These are phyloP conservation scores for Epizoanthus rinbou DNA, from an alignment of 92 coral and sea anemone genomes.

Conservation along the genomic window DNA sequence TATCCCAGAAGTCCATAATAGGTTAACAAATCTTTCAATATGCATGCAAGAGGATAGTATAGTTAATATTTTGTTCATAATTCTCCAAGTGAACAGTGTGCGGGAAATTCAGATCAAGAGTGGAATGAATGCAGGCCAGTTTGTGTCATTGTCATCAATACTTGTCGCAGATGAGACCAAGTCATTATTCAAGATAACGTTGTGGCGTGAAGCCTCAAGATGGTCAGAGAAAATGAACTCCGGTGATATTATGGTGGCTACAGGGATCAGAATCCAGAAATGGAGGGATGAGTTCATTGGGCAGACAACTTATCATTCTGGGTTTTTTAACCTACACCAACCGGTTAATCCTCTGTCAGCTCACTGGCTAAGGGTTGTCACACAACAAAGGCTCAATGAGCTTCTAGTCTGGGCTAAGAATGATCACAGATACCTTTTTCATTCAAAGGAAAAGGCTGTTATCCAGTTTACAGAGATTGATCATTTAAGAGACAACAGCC, in stretches of 20 bases:
- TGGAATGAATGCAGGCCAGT: constrained; percentile 74
- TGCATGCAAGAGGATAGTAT: constrained; percentile 54
- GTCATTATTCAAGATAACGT: constrained; percentile 76
- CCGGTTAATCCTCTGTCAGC: constrained; percentile 64
- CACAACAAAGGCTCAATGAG: constrained; percentile 64
- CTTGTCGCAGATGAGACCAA: constrained; percentile 84
- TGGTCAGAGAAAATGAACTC: constrained; percentile 75
- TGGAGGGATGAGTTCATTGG: constrained; percentile 89
- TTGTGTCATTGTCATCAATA: constrained; percentile 77
- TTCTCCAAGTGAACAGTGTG: constrained; percentile 85
- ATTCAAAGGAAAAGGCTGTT: constrained; percentile 19
- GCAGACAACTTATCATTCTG: constrained; percentile 68
- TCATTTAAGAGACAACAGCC: constrained; percentile 67
- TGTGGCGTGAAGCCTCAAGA: constrained; percentile 86
- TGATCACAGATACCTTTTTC: constrained; percentile 64
- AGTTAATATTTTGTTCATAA: constrained; percentile 73
- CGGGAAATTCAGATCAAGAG: constrained; percentile 82
- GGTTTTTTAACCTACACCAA: constrained; percentile 81
- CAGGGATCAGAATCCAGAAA: constrained; percentile 67
- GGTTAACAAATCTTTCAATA: constrained; percentile 58
- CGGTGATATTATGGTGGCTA: constrained; percentile 82
- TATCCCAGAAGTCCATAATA: constrained; percentile 59
- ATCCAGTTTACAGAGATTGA: constrained; percentile 63
- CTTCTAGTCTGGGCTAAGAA: constrained; percentile 63
- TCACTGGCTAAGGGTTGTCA: constrained; percentile 70